Evolutionary conservation across 2,888 invertebrate genomes (phyloP), one percentile per base, ranked within the genome.

Genomic region (Eulithis prunata): DNA sequence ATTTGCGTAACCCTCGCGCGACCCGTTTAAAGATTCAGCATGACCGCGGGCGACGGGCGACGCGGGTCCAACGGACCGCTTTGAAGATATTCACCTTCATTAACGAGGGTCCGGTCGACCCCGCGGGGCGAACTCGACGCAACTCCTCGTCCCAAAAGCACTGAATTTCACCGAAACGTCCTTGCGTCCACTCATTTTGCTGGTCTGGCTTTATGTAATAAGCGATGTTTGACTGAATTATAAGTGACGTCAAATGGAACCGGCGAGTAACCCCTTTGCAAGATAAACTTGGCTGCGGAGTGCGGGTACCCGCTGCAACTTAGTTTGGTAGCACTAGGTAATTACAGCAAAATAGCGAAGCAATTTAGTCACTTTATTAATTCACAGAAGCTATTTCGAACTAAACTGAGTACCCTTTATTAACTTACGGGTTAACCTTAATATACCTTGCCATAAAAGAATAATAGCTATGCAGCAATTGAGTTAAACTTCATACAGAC

Each of bases 61-160:
- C 78, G 78, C 77, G 80, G 85, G 85, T 79, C 82, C 77, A 77
- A 74, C 79, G 77, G 86, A 83, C 86, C 89, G 86, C 91, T 90
- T 90, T 90, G 90, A 90, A 90, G 89, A 88, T 89, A 87, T 85
- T 86, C 87, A 85, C 90, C 89, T 91, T 91, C 91, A 90, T 91
- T 92, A 92, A 87, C 86, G 83, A 82, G 84, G 83, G 85, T 81
- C 84, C 80, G 77, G 75, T 74, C 76, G 85, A 82, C 88, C 89
- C 83, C 87, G 82, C 83, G 84, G 89, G 86, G 83, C 75, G 73
- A 61, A 55, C 56, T 57, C 38, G 53, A 5, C 63, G 28, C 54
- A 58, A 55, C 59, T 64, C 46, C 62, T 21, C 63, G 58, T 54
- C 49, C 59, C 59, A 52, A 66, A 62, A 11, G 36, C 21, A 62